Base-by-base conservation (phyloP, 2,113 vertebrate genomes). In the Tyrannus savana region DNA sequence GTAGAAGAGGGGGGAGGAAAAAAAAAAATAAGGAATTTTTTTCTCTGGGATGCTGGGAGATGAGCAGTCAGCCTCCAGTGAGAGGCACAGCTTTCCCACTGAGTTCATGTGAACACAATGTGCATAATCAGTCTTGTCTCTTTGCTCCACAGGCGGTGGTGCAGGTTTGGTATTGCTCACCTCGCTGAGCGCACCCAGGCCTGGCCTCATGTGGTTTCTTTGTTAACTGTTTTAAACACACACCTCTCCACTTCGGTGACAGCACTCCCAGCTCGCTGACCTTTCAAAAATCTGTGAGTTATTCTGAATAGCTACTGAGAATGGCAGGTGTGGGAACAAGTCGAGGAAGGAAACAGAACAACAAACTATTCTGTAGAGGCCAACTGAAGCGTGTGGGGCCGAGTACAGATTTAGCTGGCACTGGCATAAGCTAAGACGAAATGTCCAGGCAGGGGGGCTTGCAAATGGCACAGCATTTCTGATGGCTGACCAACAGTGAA, bases 11-110 rank as follows among this genome's bases (percentile, higher is more conserved):
- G 10, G 2, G 28, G 2, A 56, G 28, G 2, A 56, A 8, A 12
- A 2, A 6, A 21, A 19, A 2, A 35, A 35, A 25, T 4, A 10
- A 22, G 14, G 19, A 37, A 12, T 49, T 75, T 5, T 5, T 55
- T 58, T 58, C 21, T 49, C 62, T 53, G 39, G 66, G n/a, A 18
- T 91, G 49, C 31, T 82, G 53, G 50, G 56, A 4, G 1, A 0
- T 2, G 35, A 15, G 3, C 23, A 12, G 33, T 50, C 8, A 28
- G 60, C 19, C 27, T 33, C 47, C 50, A 59, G 42, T 0, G 0
- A 42, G 81, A 58, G 44, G 18, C 22, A 46, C 5, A 39, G 33
- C n/a, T 78, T 88, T 50, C 41, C 17, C 24, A 6, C 37, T 16
- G 66, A 28, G 42, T 47, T 30, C 9, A 5, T 6, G 15, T 4